Conservation (phyloP, 2,888 invertebrate genomes). For the Hypomecis atomaria region DNA sequence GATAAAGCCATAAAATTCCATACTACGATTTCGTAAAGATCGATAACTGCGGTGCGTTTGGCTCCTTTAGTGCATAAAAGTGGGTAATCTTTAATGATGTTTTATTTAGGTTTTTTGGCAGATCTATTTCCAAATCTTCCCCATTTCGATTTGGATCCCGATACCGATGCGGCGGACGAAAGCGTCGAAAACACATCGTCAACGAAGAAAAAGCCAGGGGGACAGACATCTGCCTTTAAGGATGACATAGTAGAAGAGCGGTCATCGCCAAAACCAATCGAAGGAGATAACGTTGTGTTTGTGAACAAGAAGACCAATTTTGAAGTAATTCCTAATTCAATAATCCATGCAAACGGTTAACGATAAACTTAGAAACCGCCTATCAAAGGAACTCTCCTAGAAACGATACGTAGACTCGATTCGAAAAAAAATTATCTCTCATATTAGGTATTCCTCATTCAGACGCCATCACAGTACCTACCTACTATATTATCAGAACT, state of each 20-base stretch:
- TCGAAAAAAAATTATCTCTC: too few species aligned
- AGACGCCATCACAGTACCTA: too few species aligned
- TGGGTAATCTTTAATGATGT: constrained; percentile 6
- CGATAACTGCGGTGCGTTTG: too few species aligned
- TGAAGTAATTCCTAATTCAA: constrained; percentile 80
- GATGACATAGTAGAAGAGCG: constrained; percentile 87
- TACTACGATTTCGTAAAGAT: too few species aligned
- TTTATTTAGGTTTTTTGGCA: constrained; percentile 24
- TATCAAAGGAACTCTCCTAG: too few species aligned
- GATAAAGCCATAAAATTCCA: too few species aligned
- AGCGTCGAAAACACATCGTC: constrained; percentile 49
- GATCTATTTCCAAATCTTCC: constrained; percentile 30
- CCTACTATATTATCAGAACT: too few species aligned
- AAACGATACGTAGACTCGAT: too few species aligned
- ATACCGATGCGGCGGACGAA: constrained; percentile 67
- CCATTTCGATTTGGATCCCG: too few species aligned
- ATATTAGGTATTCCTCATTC: too few species aligned
- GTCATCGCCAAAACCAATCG: constrained; percentile 86
- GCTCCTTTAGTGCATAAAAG: too few species aligned
- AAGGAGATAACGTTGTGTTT: constrained; percentile 91
- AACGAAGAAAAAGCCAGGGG: constrained; percentile 67
- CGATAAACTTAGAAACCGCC: too few species aligned
- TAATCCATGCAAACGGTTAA: background rate
- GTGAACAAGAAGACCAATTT: constrained; percentile 92
- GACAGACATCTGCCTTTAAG: constrained; percentile 73